Conservation (phyloP, 2,888 invertebrate genomes). For the Thymelicus lineola region DNA sequence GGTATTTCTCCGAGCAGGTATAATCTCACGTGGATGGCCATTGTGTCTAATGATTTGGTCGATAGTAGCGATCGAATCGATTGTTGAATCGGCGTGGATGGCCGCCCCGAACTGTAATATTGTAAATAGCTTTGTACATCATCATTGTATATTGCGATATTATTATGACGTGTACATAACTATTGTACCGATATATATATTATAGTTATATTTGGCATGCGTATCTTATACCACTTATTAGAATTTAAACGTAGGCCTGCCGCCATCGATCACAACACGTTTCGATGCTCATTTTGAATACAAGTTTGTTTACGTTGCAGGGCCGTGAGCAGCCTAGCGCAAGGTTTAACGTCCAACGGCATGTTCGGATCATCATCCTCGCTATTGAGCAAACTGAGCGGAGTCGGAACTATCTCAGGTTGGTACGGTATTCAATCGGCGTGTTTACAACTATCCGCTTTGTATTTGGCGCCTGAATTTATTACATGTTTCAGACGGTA, state of each 20-base stretch:
- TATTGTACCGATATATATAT: conserved; percentile 52
- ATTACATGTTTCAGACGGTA: conserved; percentile 23
- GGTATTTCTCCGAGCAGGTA: neutral
- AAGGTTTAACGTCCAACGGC: conserved; percentile 86
- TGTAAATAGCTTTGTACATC: conserved; percentile 67
- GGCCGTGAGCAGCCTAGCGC: conserved; percentile 82
- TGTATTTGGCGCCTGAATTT: conserved; percentile 30
- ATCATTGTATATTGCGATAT: conserved; percentile 55
- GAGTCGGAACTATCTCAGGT: conserved; percentile 83
- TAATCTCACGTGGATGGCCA: neutral
- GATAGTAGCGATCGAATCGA: conserved; percentile 8
- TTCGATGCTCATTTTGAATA: conserved; percentile 40
- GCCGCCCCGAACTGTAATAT: conserved; percentile 47
- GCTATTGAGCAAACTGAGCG: conserved; percentile 81
- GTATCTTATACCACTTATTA: conserved; percentile 50
- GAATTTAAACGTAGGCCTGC: conserved; percentile 42
- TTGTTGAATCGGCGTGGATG: conserved; percentile 24
- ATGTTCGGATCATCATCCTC: conserved; percentile 92
- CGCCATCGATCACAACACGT: conserved; percentile 24
- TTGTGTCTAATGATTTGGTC: conserved; percentile 18
- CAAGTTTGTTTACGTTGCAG: conserved; percentile 68
- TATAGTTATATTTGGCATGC: conserved; percentile 59
- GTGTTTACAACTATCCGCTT: conserved; percentile 41
- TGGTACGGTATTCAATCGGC: conserved; percentile 54
- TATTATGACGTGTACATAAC: conserved; percentile 54